Evolutionary conservation across 2,797 vertebrate species (phyloP), one percentile per base, ranked within the genome.

Genomic region (Trematomus bernacchii): DNA sequence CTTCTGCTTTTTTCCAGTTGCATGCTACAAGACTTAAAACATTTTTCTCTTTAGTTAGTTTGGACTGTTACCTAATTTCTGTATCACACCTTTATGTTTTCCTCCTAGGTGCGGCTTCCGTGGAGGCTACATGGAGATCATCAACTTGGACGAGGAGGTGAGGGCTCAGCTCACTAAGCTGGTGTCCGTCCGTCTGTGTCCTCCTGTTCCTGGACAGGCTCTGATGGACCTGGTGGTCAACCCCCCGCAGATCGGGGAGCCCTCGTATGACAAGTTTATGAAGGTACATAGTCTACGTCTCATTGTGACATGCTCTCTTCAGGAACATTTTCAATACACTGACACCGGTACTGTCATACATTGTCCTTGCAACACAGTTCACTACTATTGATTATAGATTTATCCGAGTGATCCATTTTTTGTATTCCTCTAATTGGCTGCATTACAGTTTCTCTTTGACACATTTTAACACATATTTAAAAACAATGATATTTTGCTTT

Each of bases 91-190:
- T 2, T 18, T 50, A 63, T 40, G 5, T 55, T 57, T 51, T 43
- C 8, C 58, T 3, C 4, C 40, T 3, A 98, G 97, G 89, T 98
- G 97, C 3, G 97, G 97, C 12, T 96, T 97, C 83, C 96, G 97
- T 0, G 95, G 96, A 0, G 97, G 97, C 46, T 98, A 96, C 85
- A 95, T 97, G 96, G 97, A 99, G 89, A 94, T 98, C 75, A 94
- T 97, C 66, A 98, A 98, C 93, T 94, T 98, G 96, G 96, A 98
- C 27, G 15, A 92, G 0, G 94, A 89, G 0, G 97, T 98, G 50
- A 95, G 94, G 88, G 93, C 88, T 33, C 95, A 97, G 90, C 85
- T 98, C 69, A 79, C 58, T 50, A 98, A 97, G 75, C 87, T 98
- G 89, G 89, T 97, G 80, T 97, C 96, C 0, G 96, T 97, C 44